Percentiles rank a stretch among this genome's conserved stretches.
phyloP scores from a whole-genome alignment of 2,113 vertebrate species.

The Nesogale talazaci region DNA sequence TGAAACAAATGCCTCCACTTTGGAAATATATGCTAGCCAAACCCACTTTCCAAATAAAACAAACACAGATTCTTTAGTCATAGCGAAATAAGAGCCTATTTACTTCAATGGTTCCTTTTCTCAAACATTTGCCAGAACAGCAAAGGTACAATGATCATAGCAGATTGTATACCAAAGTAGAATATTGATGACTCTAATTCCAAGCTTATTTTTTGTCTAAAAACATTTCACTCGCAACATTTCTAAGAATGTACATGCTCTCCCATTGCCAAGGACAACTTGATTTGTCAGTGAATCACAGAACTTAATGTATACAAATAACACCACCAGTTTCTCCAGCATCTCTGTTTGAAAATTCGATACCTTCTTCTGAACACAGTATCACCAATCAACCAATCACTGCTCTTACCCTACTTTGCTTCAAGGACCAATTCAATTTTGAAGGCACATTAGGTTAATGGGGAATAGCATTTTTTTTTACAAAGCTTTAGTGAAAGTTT shows the following conservation, averaged over 20 bases:
- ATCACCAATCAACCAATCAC: conserved; percentile 28
- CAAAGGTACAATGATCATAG: conserved; percentile 56
- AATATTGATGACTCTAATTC: background rate
- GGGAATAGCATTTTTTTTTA: conserved; percentile 19
- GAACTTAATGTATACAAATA: background rate
- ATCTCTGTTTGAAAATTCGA: conserved; percentile 10
- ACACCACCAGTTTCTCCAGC: conserved; percentile 35
- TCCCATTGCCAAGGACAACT: conserved; percentile 48
- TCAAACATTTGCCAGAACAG: conserved; percentile 43
- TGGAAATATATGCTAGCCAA: conserved; percentile 39
- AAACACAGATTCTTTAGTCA: conserved; percentile 19
- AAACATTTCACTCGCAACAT: conserved; percentile 33
- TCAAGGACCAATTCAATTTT: conserved; percentile 42
- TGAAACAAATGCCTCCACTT: conserved; percentile 40
- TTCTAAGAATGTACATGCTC: conserved; percentile 13
- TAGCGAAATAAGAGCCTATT: conserved; percentile 54
- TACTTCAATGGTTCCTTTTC: conserved; percentile 37
- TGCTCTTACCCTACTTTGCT: background rate
- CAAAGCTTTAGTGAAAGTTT: conserved; percentile 12
- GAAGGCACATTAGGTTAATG: background rate
- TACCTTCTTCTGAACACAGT: conserved; percentile 32
- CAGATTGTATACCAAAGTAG: background rate
- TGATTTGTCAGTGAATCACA: conserved; percentile 37
- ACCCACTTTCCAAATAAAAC: conserved; percentile 60
- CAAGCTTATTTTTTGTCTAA: conserved; percentile 34